Base-by-base conservation (phyloP, 2,888 invertebrate species). In the Synanthedon tipuliformis region DNA sequence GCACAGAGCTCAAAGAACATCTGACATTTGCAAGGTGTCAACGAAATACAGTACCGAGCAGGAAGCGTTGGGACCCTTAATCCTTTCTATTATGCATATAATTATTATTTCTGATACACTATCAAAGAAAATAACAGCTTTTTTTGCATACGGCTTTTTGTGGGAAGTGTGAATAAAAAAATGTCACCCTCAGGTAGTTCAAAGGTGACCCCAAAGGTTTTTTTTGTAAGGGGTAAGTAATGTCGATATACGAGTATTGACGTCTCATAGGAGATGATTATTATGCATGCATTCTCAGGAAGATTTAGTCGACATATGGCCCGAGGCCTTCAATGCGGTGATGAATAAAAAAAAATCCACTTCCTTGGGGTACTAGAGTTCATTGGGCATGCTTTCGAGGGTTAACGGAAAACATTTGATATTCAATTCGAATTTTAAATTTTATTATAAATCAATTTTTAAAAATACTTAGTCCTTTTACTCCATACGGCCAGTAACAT, bases 61-160 rank as follows among this genome's bases (percentile, higher is more conserved):
- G 65, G 75, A 63, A 71, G 68, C 68, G 62, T 59, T 34, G 69
- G 75, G 78, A 71, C 81, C 83, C 71, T 73, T 86, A 86, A 87
- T 87, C 87, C 85, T 74, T 69, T 78, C 79, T 75, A 79, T 86
- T 84, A 86, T 85, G 86, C 87, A 87, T 86, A 85, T 86, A 86
- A 86, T 87, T 85, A 87, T 86, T 87, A 85, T 86, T 87, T 85
- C 85, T 85, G 84, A 83, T 79, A 72, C 73, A 63, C 59, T 77
- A 82, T 84, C 84, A 82, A 86, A 85, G 86, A 81, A 82, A 85
- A 79, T 79, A 81, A 81, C 78, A 79, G 75, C 79, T 75, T 78
- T 81, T 85, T 86, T 86, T 87, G 86, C 86, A 86, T 86, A 84
- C 75, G 76, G 75, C 69, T 76, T 74, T 75, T 74, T 77, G 82